Evolutionary conservation across 2,113 vertebrate species (phyloP), one percentile per base, ranked within the genome.

Genomic region (Fulica atra): DNA sequence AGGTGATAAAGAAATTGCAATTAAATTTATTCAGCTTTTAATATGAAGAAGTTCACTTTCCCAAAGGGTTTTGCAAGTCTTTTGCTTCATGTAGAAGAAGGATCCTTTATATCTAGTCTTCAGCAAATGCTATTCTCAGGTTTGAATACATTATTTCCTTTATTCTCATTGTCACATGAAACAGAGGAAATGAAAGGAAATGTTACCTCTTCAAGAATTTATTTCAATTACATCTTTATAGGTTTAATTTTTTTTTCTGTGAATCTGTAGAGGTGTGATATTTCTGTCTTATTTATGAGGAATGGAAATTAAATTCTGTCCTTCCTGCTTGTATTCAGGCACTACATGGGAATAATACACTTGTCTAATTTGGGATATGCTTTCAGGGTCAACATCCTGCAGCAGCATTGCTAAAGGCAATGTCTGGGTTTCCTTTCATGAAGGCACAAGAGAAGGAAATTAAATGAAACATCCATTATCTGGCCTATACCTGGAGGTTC

Each of bases 381-480:
- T 95, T 70, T 91, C 57, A 76, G 19, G 54, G 86, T 91, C 84
- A 79, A 76, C 71, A 87, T 88, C 86, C 81, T 48, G 26, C 69
- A 89, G 63, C 50, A 85, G 33, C n/a, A 35, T 31, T 70, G 69
- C 83, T 92, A 40, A 81, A 59, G 91, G 95, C 88, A 1, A 44
- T 65, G 61, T 91, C 93, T 95, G 82, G 11, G 16, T 65, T 92
- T 93, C 82, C 69, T 60, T 94, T 95, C 70, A 84, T 33, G 60
- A 78, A 91, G 48, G 65, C 73, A 87, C 31, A 81, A 84, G 66
- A 59, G 44, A 92, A 74, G 61, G 86, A 93, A 86, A 94, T 94
- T 1, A 72, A 95, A 91, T 64, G 92, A 91, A 93, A 65, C 44
- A 84, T 87, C 92, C 91, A 94, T 96, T 94, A 87, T 94, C 46